Conservation (phyloP, 1,140 invertebrate species). For the Idris sp. region DNA sequence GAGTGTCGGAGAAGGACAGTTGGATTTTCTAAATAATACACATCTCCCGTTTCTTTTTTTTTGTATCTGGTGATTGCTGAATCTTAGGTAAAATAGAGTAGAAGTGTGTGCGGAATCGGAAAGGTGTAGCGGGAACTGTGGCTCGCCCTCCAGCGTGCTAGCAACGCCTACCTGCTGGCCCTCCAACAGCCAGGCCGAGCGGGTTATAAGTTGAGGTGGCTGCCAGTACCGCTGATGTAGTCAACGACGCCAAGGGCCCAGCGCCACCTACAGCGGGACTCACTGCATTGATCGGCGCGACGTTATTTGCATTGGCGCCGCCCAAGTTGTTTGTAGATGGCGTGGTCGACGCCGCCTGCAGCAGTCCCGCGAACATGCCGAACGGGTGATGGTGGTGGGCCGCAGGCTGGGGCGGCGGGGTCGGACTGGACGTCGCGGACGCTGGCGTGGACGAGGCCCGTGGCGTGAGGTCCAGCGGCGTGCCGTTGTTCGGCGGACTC, state of each 20-base stretch:
- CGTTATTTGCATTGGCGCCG: constrained; percentile 64
- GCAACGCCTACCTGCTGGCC: constrained; percentile 85
- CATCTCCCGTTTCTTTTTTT: constrained; percentile 31
- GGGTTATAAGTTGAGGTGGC: constrained; percentile 88
- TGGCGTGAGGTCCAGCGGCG: constrained; percentile 74
- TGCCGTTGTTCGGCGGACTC: constrained; percentile 74
- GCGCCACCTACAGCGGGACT: constrained; percentile 62
- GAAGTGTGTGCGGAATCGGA: constrained; percentile 66
- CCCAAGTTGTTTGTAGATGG: constrained; percentile 66
- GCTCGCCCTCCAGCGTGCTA: constrained; percentile 75
- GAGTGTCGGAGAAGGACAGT: constrained; percentile 35
- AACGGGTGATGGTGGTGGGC: constrained; percentile 74
- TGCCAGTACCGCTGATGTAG: constrained; percentile 84
- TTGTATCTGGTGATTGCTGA: constrained; percentile 56
- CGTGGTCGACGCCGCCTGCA: constrained; percentile 76
- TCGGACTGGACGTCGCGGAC: constrained; percentile 71
- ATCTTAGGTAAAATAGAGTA: constrained; percentile 45
- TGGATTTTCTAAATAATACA: constrained; percentile 43
- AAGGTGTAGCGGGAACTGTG: constrained; percentile 77
- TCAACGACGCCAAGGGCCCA: constrained; percentile 85
- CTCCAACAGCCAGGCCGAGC: constrained; percentile 86
- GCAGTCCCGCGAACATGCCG: constrained; percentile 77
- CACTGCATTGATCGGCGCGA: constrained; percentile 65
- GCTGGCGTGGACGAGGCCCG: constrained; percentile 75
- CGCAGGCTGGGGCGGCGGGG: constrained; percentile 50